These are phyloP conservation scores for Morelia viridis DNA, from an alignment of 2,797 vertebrate species.

Conservation along the genomic window DNA sequence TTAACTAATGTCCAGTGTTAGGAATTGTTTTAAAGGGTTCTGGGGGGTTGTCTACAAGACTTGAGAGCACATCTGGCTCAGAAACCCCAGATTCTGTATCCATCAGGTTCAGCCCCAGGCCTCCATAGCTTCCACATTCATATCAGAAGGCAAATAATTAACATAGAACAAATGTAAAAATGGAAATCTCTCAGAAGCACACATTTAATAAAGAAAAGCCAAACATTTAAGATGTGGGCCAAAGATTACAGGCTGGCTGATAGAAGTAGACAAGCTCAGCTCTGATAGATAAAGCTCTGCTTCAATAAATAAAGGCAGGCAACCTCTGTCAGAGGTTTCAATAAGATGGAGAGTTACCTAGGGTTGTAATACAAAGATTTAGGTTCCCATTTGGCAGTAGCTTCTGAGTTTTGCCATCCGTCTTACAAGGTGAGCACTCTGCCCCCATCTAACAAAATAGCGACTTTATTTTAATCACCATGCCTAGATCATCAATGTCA, in stretches of 20 bases:
- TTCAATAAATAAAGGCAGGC: not conserved
- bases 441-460: constrained; percentile 19
- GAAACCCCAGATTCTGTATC: not conserved
- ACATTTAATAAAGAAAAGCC: not conserved
- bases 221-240: not conserved
- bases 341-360: constrained; percentile 21
- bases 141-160: not conserved
- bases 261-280: constrained; percentile 14
- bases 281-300: not conserved
- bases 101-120: not conserved
- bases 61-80: not conserved
- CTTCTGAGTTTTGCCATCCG: constrained; percentile 18
- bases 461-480: constrained; percentile 34
- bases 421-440: constrained; percentile 16
- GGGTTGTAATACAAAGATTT: constrained; percentile 29
- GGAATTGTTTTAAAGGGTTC: not conserved
- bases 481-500: constrained; percentile 34
- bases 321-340: constrained; percentile 20
- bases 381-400: constrained; percentile 5
- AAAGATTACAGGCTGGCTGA: constrained; percentile 8
- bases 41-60: not conserved
- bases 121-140: not conserved
- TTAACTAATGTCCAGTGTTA: not conserved
- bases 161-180: not conserved
- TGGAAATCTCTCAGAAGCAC: not conserved